Percentiles rank a stretch among this genome's conserved stretches.
These are phyloP conservation scores for Urocolius indicus DNA, from an alignment of 2,113 vertebrate genomes.

Conservation along the genomic window DNA sequence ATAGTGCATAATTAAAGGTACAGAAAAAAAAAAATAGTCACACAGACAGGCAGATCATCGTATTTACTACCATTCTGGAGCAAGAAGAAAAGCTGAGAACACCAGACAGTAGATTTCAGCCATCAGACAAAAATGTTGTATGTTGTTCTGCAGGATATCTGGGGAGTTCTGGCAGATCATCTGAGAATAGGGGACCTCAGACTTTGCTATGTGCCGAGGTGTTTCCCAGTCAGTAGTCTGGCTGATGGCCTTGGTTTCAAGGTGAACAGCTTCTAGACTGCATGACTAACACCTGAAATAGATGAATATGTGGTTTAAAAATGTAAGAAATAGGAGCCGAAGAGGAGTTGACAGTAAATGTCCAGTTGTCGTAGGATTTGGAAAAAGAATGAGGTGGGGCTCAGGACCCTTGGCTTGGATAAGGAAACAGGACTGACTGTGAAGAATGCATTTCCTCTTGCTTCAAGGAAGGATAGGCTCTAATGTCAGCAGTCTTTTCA, in stretches of 20 bases:
- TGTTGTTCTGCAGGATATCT: neutral
- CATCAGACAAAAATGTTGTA: neutral
- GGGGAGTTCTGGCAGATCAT: neutral
- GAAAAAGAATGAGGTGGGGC: neutral
- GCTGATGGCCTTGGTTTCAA: neutral
- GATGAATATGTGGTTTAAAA: conserved; percentile 18
- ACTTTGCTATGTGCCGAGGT: neutral
- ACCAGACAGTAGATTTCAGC: neutral
- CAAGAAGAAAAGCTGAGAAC: conserved; percentile 7
- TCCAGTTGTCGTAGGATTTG: neutral
- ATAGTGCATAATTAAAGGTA: neutral
- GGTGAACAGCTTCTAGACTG: conserved; percentile 21
- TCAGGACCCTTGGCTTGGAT: neutral
- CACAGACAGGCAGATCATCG: neutral
- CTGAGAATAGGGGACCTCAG: neutral
- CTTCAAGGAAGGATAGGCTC: neutral
- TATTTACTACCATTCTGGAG: neutral
- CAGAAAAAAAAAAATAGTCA: neutral
- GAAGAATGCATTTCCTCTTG: neutral
- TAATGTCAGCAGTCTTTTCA: neutral
- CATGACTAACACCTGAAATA: conserved; percentile 40
- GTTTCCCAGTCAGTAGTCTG: neutral
- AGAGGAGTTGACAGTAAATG: neutral
- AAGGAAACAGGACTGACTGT: neutral
- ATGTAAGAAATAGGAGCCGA: neutral